phyloP scores from a whole-genome alignment of 2,797 vertebrate species.

The Platyrinchus mystaceus region DNA sequence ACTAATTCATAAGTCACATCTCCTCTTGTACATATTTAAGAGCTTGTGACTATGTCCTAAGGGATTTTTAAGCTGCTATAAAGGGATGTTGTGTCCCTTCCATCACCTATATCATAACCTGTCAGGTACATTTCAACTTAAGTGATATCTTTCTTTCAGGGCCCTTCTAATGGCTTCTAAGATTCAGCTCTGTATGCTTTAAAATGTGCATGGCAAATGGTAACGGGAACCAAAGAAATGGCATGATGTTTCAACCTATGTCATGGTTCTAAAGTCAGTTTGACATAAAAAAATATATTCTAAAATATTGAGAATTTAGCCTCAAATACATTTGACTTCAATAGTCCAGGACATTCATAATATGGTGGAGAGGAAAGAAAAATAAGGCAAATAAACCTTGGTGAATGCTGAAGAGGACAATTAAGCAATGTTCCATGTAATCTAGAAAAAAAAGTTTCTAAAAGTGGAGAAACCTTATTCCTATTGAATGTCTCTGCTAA shows the following conservation, averaged over 20 bases:
- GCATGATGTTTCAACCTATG: neutral
- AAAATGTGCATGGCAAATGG: neutral
- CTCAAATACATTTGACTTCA: neutral
- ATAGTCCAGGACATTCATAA: neutral
- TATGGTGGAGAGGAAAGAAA: neutral
- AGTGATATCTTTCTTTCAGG: rapidly evolving
- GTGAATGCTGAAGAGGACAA: neutral
- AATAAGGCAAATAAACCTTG: neutral
- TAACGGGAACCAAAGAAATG: neutral
- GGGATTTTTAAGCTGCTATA: neutral
- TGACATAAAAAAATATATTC: neutral
- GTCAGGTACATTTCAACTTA: neutral
- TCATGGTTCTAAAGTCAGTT: neutral
- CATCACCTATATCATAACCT: neutral
- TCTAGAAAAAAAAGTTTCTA: neutral
- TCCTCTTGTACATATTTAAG: neutral
- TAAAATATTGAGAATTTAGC: neutral
- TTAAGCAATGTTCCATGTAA: neutral
- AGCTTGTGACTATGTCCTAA: neutral
- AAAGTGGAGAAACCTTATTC: neutral
- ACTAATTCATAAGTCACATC: neutral
- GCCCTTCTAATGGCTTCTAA: neutral
- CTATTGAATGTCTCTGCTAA: neutral
- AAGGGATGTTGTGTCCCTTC: neutral
- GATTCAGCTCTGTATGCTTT: neutral